A percentile compares a stretch with the other conserved stretches of the same genome.
phyloP scores from a whole-genome alignment of 2,797 vertebrate species.

The Myotis vivesi region DNA sequence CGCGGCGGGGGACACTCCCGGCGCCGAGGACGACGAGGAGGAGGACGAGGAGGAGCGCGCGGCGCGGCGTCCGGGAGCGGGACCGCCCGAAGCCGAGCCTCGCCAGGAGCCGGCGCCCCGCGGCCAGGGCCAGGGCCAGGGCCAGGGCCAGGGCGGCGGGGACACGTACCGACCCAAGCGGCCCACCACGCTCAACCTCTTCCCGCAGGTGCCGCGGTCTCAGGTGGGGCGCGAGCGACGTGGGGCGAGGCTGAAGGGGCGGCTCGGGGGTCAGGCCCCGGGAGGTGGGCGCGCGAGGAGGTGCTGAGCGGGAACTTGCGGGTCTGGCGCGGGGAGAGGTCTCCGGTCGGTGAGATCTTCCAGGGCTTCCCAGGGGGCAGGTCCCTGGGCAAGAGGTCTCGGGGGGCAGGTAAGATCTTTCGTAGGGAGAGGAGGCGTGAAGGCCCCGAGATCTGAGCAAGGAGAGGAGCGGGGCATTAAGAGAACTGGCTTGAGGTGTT shows the following conservation, averaged over 20 bases:
- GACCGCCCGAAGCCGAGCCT: conserved; percentile 80
- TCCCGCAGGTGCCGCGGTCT: conserved; percentile 95
- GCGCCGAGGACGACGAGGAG: conserved; percentile 79
- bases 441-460: background rate
- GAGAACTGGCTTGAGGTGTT: background rate
- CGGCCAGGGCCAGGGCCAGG: conserved; percentile 81
- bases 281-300: background rate
- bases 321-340: background rate
- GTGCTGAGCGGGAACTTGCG: fast-evolving
- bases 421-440: too few relatives aligned
- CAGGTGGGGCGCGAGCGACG: conserved; percentile 85
- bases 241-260: conserved; percentile 9
- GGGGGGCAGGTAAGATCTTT: background rate
- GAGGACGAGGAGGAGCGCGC: conserved; percentile 81
- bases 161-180: conserved; percentile 94
- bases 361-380: background rate
- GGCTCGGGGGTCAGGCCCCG: background rate
- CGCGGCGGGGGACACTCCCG: conserved; percentile 88
- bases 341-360: background rate
- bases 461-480: background rate
- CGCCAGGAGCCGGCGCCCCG: conserved; percentile 83
- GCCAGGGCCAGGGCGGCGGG: conserved; percentile 86
- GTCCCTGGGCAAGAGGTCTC: background rate
- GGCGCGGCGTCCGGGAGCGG: conserved; percentile 62
- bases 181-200: conserved; percentile 97